Percentiles rank a stretch among this genome's conserved stretches.
Conservation (phyloP, 2,113 vertebrate species). For the Upupa epops region DNA sequence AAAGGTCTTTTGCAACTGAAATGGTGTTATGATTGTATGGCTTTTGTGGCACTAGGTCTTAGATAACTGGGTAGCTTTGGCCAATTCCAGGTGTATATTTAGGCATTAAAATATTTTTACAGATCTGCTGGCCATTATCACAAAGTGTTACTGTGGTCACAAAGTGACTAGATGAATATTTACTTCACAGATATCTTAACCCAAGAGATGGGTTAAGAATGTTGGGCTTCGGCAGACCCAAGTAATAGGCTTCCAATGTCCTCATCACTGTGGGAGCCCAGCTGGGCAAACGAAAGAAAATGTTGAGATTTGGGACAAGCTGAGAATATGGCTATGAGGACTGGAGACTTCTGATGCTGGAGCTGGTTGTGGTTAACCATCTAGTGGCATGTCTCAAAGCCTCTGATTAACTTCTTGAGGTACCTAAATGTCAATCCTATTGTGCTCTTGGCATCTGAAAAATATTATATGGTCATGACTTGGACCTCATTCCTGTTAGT, state of each 20-base stretch:
- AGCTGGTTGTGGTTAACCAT: accelerated
- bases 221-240: not conserved
- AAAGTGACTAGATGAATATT: not conserved
- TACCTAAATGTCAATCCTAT: not conserved
- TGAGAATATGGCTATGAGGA: not conserved
- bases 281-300: not conserved
- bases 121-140: not conserved
- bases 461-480: not conserved
- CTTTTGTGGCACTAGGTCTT: not conserved
- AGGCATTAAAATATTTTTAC: not conserved
- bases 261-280: not conserved
- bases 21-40: not conserved
- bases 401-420: not conserved
- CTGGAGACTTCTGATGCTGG: not conserved
- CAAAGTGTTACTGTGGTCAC: not conserved
- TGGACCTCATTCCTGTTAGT: not conserved
- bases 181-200: not conserved
- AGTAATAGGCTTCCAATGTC: not conserved
- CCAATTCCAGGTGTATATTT: not conserved
- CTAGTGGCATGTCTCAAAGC: not conserved
- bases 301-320: not conserved
- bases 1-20: too few species aligned
- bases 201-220: not conserved
- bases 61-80: not conserved
- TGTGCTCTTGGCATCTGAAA: not conserved